These are phyloP conservation scores for Helarctos malayanus DNA, from an alignment of 2,797 vertebrate species.

Conservation along the genomic window DNA sequence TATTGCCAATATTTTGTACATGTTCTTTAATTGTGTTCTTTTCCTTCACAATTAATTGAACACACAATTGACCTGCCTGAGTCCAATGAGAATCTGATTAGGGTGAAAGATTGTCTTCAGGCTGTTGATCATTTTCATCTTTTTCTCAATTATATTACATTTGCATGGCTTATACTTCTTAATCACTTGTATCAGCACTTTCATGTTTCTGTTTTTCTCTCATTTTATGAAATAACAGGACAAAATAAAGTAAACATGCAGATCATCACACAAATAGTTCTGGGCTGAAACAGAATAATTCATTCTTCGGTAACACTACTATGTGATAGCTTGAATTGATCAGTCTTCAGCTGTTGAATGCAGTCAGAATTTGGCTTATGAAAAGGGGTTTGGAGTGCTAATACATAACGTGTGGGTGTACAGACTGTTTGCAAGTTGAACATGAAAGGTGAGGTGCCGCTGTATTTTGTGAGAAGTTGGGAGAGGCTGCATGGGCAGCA, in stretches of 20 bases:
- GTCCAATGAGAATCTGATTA: constrained; percentile 78
- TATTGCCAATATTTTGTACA: constrained; percentile 66
- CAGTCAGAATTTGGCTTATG: background rate
- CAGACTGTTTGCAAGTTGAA: background rate
- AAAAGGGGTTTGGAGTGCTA: background rate
- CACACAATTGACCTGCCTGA: constrained; percentile 67
- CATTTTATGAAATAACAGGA: constrained; percentile 46
- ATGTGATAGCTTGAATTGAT: background rate
- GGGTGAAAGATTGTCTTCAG: constrained; percentile 69
- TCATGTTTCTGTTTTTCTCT: constrained; percentile 54
- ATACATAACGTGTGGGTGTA: background rate
- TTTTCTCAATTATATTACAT: constrained; percentile 58
- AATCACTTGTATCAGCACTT: constrained; percentile 33
- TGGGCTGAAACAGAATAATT: constrained; percentile 4
- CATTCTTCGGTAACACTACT: background rate
- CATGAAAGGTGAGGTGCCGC: background rate
- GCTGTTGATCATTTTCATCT: constrained; percentile 67
- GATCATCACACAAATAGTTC: constrained; percentile 7
- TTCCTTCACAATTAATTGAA: constrained; percentile 80
- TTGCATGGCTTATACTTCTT: constrained; percentile 53
- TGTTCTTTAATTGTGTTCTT: constrained; percentile 76
- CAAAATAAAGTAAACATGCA: background rate
- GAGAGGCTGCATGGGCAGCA: background rate
- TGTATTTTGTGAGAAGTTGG: background rate
- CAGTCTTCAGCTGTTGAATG: background rate